These are phyloP conservation scores for Lymantria dispar DNA, from an alignment of 2,888 invertebrate genomes.

Conservation along the genomic window DNA sequence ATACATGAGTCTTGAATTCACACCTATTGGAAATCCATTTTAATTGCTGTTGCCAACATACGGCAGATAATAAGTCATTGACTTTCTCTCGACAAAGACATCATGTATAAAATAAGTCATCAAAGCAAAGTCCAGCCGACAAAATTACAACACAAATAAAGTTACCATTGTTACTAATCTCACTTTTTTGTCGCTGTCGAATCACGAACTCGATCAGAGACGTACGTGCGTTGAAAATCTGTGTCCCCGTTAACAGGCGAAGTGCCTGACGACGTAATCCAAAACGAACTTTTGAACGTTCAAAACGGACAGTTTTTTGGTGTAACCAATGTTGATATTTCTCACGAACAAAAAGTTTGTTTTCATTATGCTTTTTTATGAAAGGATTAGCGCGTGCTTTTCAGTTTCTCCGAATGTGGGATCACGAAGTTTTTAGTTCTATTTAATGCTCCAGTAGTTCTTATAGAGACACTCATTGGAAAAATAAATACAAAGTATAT, in stretches of 20 bases:
- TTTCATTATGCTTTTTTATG: constrained; percentile 32
- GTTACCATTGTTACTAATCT: constrained; percentile 38
- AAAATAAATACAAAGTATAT: too few relatives aligned
- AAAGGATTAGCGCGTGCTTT: constrained; percentile 42
- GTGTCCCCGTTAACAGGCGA: constrained; percentile 46
- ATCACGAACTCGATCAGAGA: constrained; percentile 56
- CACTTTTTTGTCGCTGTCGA: constrained; percentile 45
- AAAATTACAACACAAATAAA: constrained; percentile 41
- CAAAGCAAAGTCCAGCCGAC: constrained; percentile 19
- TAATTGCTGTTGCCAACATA: too few relatives aligned
- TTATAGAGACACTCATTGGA: too few relatives aligned
- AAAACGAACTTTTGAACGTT: constrained; percentile 37
- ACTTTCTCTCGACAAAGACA: constrained; percentile 7
- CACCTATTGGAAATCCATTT: too few relatives aligned
- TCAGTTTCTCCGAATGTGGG: constrained; percentile 19
- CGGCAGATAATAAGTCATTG: background rate
- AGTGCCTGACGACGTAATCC: constrained; percentile 57
- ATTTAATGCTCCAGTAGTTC: background rate
- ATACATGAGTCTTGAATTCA: too few relatives aligned
- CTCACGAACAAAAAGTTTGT: constrained; percentile 40
- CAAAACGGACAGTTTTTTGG: constrained; percentile 42
- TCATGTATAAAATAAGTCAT: constrained; percentile 16
- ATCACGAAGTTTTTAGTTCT: constrained; percentile 20
- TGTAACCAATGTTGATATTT: constrained; percentile 47
- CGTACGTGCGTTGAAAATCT: constrained; percentile 64